Base-by-base conservation (phyloP, 2,113 vertebrate genomes). In the Amia ocellicauda region DNA sequence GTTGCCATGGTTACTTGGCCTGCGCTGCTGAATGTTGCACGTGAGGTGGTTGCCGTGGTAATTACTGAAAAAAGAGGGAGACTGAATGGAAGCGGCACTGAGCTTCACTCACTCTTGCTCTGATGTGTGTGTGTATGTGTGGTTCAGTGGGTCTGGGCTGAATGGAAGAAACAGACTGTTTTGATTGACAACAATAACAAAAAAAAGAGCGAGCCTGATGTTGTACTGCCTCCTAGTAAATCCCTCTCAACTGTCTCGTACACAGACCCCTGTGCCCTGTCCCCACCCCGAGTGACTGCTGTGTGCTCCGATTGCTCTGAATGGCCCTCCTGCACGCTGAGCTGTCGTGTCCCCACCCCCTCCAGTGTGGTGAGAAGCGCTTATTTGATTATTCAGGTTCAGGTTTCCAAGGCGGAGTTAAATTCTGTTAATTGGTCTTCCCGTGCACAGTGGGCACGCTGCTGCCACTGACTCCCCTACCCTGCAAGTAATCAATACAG, bases 21-120 rank as follows among this genome's bases (percentile, higher is more conserved):
- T 63, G 62, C 59, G 62, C 59, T 49, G 64, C 61, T 64, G 66
- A 72, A 62, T 55, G 56, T 41, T 66, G 41, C 61, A 69, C 64
- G 67, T 54, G 66, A 67, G 67, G 66, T 53, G 24, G 64, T 75
- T 73, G 66, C 63, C 26, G 53, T 71, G 74, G 70, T 63, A 54
- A 66, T 65, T 57, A 47, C 49, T 68, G 57, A 67, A 69, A 57
- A 55, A 51, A 43, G 22, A 67, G 52, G 17, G 22, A 26, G 10
- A 22, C 2, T 7, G 0, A 36, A 36, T 36, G 31, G 31, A 36
- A 36, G 31, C 31, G 11, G 31, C 31, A n/a, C 31, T 1, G 5
- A 36, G 10, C 16, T 43, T 14, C 1, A 8, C 3, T 55, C 29
- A 13, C 19, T 55, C 19, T 3, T 58, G 24, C 58, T 57, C 8